Evolutionary conservation across 2,113 vertebrate species (phyloP).

Genomic region (Microcebus griseorufus): DNA sequence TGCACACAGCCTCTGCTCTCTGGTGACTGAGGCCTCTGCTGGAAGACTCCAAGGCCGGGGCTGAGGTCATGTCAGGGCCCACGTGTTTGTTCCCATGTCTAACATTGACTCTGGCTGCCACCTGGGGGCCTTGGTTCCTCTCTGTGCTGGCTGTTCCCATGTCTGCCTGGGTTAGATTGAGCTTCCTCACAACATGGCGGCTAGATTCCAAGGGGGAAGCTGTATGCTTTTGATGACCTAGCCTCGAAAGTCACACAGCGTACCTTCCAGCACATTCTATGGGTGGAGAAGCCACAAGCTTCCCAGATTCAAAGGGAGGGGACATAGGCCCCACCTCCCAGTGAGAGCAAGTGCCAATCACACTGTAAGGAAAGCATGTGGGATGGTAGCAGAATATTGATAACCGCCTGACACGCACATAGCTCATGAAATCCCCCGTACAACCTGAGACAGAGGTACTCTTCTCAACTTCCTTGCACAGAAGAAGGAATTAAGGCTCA

Average conservation of each 20-base stretch:
- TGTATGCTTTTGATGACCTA: background rate
- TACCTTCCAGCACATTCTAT: background rate
- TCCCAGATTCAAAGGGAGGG: background rate
- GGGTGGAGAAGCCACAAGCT: background rate
- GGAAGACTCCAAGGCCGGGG: background rate
- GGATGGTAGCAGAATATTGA: background rate
- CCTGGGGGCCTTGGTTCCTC: background rate
- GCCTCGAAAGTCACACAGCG: background rate
- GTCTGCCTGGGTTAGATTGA: background rate
- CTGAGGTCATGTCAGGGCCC: background rate
- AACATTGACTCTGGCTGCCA: background rate
- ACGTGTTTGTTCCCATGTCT: fast-evolving
- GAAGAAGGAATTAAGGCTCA: background rate
- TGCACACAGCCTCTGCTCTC: background rate
- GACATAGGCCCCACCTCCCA: background rate
- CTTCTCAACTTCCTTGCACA: background rate
- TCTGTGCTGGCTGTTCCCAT: fast-evolving
- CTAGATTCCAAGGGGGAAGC: background rate
- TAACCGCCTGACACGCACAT: background rate
- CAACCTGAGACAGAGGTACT: background rate
- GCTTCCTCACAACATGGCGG: background rate
- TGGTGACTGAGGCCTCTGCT: background rate
- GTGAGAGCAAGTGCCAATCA: background rate
- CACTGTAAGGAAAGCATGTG: background rate
- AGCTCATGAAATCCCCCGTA: background rate